A percentile compares a stretch with the other conserved stretches of the same genome.
These are phyloP conservation scores for Trisateles emortualis DNA, from an alignment of 2,888 invertebrate species.

Conservation along the genomic window DNA sequence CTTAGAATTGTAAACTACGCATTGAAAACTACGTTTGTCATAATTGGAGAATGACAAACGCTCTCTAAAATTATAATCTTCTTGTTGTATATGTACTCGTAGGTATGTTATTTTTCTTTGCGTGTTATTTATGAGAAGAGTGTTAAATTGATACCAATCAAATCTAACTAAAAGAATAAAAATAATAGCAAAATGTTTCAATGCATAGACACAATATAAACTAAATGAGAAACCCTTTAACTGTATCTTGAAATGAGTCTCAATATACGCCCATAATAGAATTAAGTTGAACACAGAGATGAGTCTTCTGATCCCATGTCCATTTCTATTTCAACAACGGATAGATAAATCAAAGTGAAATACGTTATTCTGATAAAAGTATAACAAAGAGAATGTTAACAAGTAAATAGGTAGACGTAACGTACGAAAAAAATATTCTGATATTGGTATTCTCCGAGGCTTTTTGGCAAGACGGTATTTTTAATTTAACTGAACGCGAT, in stretches of 20 bases:
- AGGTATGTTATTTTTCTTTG: too few relatives aligned
- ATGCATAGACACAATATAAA: not conserved
- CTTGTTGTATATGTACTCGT: too few relatives aligned
- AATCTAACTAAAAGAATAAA: not conserved
- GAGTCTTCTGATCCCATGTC: constrained; percentile 50
- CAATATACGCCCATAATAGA: constrained; percentile 14
- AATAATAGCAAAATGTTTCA: not conserved
- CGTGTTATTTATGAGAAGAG: too few relatives aligned
- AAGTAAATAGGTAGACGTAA: constrained; percentile 34
- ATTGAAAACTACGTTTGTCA: too few relatives aligned
- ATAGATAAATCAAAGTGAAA: constrained; percentile 41
- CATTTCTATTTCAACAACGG: constrained; percentile 38
- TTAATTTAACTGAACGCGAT: constrained; percentile 45
- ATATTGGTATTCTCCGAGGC: constrained; percentile 36
- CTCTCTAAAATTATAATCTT: too few relatives aligned
- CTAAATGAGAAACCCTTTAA: not conserved
- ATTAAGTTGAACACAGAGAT: constrained; percentile 46
- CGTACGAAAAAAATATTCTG: constrained; percentile 32
- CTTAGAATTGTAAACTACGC: too few relatives aligned
- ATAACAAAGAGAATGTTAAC: constrained; percentile 33
- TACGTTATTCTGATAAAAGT: constrained; percentile 25
- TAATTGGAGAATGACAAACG: too few relatives aligned
- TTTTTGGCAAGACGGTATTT: constrained; percentile 44
- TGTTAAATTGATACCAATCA: too few relatives aligned
- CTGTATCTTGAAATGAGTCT: constrained; percentile 1